Evolutionary conservation across 2,888 invertebrate genomes (phyloP).

Genomic region (Dryadula phaetusa): DNA sequence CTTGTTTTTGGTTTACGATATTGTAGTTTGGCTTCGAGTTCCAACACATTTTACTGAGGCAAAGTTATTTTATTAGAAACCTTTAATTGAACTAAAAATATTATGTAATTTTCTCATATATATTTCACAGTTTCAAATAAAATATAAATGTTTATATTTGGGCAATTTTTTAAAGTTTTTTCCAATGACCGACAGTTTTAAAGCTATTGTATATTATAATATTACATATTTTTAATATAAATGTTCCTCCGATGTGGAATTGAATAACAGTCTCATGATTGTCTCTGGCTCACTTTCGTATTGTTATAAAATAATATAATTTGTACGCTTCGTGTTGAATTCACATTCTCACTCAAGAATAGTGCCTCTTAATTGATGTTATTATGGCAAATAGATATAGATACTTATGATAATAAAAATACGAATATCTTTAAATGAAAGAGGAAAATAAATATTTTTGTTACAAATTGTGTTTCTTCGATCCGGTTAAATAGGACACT

Average conservation of each 20-base stretch:
- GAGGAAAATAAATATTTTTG: neutral
- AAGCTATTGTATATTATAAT: too few relatives aligned
- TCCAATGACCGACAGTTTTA: too few relatives aligned
- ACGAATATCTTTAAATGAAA: neutral
- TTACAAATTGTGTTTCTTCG: neutral
- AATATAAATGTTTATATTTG: neutral
- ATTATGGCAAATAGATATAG: neutral
- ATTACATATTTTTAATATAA: too few relatives aligned
- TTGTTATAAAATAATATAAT: neutral
- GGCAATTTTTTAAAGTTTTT: too few relatives aligned
- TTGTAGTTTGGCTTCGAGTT: constrained; percentile 67
- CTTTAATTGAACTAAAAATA: neutral
- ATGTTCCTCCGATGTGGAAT: too few relatives aligned
- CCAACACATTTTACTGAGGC: constrained; percentile 3
- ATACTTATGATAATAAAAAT: neutral
- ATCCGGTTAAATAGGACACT: too few relatives aligned
- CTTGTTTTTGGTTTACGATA: constrained; percentile 73
- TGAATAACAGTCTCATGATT: neutral
- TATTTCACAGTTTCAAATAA: neutral
- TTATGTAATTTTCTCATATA: too few relatives aligned
- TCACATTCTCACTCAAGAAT: neutral
- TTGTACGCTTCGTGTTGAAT: neutral
- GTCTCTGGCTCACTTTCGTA: neutral
- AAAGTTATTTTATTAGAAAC: constrained; percentile 12
- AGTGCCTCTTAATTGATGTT: neutral